Base-by-base conservation (phyloP, 2,888 invertebrate species). In the Epistrophella euchroma region DNA sequence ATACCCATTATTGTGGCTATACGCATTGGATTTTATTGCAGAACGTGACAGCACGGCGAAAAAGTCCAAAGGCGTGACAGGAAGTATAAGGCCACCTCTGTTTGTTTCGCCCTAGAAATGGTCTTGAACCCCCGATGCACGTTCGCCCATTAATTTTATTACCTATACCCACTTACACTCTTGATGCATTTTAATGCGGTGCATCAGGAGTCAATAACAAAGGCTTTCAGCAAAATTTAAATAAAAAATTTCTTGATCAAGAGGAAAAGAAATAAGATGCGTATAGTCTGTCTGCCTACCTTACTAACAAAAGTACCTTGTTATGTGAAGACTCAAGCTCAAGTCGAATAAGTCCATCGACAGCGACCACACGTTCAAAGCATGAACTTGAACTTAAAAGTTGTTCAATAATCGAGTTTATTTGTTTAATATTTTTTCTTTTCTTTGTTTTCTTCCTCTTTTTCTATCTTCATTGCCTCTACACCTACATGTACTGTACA, bases 341-440 rank as follows among this genome's bases (percentile, higher is more conserved):
- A 66, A 68, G 35, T 22, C 68, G 35, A 68, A 68, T 35, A 52
- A 52, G 19, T 25, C 22, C 22, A 71, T 56, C 71, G 43, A 43
- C 17, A 11, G n/a, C 52, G 15, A 35, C 66, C 19, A 35, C 35
- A 15, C 71, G 15, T 40, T 71, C 72, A 68, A 81, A 62, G 68
- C 76, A 70, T 85, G 85, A 85, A 85, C 85, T 85, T 85, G 85
- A 85, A 85, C 85, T 85, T 73, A 81, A 73, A 79, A 80, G 64
- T 76, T 66, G 58, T 75, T 75, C 35, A 74, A 68, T 68, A 75
- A 32, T 52, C 62, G 74, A 62, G 47, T 60, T 60, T 28, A 40
- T 64, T 19, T 72, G 58, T n/a, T 79, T 40, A 56, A 17, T n/a
- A n/a, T n/a, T 45, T 37, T 45, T 32, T 73, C 28, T 56, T 74